A percentile compares a stretch with the other conserved stretches of the same genome.
These are phyloP conservation scores for Brevimyrus niger DNA, from an alignment of 2,113 vertebrate species.

Conservation along the genomic window DNA sequence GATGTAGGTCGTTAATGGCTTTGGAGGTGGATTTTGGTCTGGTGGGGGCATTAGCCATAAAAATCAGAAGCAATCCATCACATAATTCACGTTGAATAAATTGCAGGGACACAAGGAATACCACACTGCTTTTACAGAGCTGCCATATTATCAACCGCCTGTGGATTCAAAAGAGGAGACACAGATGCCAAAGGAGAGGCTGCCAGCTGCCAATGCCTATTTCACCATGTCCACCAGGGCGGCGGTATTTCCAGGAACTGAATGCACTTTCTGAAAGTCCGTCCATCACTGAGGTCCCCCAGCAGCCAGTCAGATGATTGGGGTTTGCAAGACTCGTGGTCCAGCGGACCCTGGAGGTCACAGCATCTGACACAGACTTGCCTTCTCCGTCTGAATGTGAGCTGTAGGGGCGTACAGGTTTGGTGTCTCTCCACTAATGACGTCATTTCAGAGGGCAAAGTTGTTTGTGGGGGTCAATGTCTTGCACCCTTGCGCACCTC, in stretches of 20 bases:
- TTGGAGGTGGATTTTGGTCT: neutral
- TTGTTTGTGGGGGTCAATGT: neutral
- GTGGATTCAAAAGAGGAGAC: neutral
- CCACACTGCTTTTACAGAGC: neutral
- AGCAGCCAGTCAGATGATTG: neutral
- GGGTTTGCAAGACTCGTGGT: neutral
- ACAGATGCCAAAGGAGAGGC: neutral
- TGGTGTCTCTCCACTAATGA: neutral
- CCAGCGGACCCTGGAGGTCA: neutral
- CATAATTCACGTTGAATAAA: neutral
- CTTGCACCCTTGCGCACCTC: neutral
- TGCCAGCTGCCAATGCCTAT: neutral
- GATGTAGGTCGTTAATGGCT: neutral
- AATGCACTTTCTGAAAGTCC: neutral
- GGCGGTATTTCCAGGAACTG: neutral
- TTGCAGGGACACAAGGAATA: neutral
- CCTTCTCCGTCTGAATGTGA: neutral
- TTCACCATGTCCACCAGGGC: neutral
- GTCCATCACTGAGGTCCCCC: neutral
- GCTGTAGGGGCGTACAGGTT: neutral
- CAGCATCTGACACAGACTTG: neutral
- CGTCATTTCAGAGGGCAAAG: neutral
- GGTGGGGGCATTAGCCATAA: neutral
- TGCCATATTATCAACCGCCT: neutral
- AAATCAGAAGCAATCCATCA: neutral